phyloP scores from a whole-genome alignment of 2,113 vertebrate species.

The Solea solea region DNA sequence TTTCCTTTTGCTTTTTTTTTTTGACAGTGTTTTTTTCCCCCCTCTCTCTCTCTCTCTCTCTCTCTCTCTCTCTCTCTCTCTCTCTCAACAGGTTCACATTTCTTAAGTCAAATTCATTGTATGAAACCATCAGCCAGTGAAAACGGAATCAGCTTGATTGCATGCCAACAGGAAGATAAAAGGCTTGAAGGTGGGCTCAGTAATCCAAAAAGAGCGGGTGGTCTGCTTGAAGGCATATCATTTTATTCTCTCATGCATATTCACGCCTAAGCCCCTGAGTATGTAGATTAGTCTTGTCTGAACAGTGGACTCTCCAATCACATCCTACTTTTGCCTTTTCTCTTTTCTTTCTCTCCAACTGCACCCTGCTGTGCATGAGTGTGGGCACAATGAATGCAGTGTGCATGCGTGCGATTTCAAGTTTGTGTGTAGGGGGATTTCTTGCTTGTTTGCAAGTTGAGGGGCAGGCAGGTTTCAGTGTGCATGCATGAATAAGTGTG shows the following conservation, averaged over 20 bases:
- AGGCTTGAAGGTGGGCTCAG: conserved; percentile 76
- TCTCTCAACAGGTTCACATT: conserved; percentile 72
- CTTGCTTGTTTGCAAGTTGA: conserved; percentile 71
- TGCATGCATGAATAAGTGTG: conserved; percentile 65
- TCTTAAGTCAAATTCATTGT: conserved; percentile 64
- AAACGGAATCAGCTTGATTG: conserved; percentile 75
- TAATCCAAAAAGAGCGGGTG: conserved; percentile 80
- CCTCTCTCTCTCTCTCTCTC: conserved; percentile 31
- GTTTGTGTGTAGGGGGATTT: conserved; percentile 24
- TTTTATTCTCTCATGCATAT: conserved; percentile 83
- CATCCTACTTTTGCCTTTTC: conserved; percentile 60
- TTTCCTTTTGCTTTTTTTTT: conserved; percentile 21
- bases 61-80: conserved; percentile 31
- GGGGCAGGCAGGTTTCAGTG: conserved; percentile 58
- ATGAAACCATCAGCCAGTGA: conserved; percentile 55
- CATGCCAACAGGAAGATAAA: conserved; percentile 75
- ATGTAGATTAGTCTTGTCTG: conserved; percentile 81
- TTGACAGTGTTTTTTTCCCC: conserved; percentile 24
- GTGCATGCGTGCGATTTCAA: conserved; percentile 16
- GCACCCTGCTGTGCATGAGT: conserved; percentile 65
- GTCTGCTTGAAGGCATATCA: conserved; percentile 79
- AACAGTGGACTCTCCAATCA: conserved; percentile 74
- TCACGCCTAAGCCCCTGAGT: conserved; percentile 79
- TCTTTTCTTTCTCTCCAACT: conserved; percentile 38
- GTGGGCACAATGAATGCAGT: conserved; percentile 49